phyloP scores from a whole-genome alignment of 1,140 invertebrate genomes.

The Dendrolimus kikuchii region DNA sequence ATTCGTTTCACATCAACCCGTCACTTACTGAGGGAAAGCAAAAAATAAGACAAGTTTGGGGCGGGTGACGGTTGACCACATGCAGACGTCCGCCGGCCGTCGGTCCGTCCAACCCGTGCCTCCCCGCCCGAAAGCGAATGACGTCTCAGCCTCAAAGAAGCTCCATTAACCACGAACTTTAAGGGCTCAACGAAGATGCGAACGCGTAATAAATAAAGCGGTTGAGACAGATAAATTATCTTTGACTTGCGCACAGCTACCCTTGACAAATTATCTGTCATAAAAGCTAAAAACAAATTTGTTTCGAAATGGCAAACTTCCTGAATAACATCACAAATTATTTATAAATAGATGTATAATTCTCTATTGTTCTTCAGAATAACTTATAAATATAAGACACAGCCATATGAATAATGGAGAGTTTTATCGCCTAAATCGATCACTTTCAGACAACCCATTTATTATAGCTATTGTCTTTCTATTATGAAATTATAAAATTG shows the following conservation, averaged over 20 bases:
- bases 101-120: conserved; percentile 10
- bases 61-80: conserved; percentile 35
- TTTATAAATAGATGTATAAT: too few species aligned
- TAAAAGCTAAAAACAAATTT: conserved; percentile 67
- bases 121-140: conserved; percentile 38
- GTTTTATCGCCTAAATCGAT: too few species aligned
- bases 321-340: conserved; percentile 29
- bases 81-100: conserved; percentile 19
- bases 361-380: too few species aligned
- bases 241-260: conserved; percentile 64
- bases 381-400: too few species aligned
- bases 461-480: too few species aligned
- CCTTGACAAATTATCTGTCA: conserved; percentile 68
- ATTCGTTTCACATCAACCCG: conserved; percentile 37
- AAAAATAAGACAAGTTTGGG: conserved; percentile 32
- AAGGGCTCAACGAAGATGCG: conserved; percentile 63
- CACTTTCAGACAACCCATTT: too few species aligned
- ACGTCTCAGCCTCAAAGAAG: conserved; percentile 56
- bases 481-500: too few species aligned
- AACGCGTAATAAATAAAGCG: conserved; percentile 70
- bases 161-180: conserved; percentile 66
- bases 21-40: conserved; percentile 30
- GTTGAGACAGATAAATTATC: conserved; percentile 71
- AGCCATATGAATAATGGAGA: too few species aligned
- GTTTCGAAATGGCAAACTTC: conserved; percentile 44